Conservation (phyloP, 1,140 invertebrate species). For the Hyphantria cunea region DNA sequence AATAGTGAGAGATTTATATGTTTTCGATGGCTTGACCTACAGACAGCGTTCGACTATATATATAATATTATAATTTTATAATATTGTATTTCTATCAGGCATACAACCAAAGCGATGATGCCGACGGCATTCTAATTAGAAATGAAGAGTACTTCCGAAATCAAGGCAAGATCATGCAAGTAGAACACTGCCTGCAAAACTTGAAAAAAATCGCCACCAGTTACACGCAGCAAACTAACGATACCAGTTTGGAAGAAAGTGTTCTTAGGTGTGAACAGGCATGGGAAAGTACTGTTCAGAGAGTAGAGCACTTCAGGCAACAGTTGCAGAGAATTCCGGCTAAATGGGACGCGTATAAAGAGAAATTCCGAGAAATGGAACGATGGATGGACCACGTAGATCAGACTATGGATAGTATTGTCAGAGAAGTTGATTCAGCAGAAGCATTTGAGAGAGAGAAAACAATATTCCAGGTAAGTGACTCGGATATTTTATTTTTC, state of each 20-base stretch:
- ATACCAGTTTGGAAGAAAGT: constrained; percentile 85
- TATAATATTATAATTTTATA: background rate
- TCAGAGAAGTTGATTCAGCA: constrained; percentile 90
- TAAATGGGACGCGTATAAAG: constrained; percentile 93
- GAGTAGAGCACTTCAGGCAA: constrained; percentile 87
- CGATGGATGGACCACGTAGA: constrained; percentile 96
- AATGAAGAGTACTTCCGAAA: constrained; percentile 91
- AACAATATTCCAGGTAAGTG: constrained; percentile 91
- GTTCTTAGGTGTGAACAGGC: constrained; percentile 86
- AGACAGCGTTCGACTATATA: too few species aligned
- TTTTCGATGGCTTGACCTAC: too few species aligned
- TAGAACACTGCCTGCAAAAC: constrained; percentile 88
- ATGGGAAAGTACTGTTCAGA: constrained; percentile 86
- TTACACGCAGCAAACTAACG: constrained; percentile 85
- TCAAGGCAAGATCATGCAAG: constrained; percentile 85
- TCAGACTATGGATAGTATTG: constrained; percentile 89
- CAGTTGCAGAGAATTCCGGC: constrained; percentile 94
- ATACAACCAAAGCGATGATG: constrained; percentile 92
- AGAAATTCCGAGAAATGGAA: constrained; percentile 92
- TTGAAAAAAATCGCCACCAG: constrained; percentile 87
- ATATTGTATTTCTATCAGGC: constrained; percentile 65
- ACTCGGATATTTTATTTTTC: constrained; percentile 1
- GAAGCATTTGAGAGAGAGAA: constrained; percentile 95
- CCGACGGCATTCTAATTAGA: constrained; percentile 88
- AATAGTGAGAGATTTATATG: too few species aligned